Base-by-base conservation (phyloP, 35 echinoderm and acorn worm genomes). In the Eucidaris tribuloides region DNA sequence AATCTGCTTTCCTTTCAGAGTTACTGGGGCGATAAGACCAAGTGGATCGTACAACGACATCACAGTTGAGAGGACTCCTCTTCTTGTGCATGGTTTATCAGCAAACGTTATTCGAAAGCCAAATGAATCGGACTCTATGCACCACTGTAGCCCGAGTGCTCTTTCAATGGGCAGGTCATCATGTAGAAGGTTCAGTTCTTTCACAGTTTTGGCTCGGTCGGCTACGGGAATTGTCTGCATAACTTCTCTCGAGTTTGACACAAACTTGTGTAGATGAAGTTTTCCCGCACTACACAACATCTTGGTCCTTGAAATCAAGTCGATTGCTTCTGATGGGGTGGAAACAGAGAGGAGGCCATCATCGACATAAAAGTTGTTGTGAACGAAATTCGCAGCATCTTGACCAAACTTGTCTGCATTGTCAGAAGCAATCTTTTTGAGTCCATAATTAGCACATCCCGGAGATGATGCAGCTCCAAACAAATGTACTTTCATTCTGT, bases 331-430 rank as follows among this genome's bases (percentile, higher is more conserved):
- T 58, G 88, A 41, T 33, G 37, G 56, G 36, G 74, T 85, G 4
- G 72, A 30, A 29, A 85, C 71, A 54, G 89, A 88, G 28, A 48
- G 79, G 7, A 88, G 27, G 4, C 84, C 84, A 76, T 88, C 89
- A 85, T 97, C 94, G 0, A 97, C 94, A 83, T 97, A 97, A 54
- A 97, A 97, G 34, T 88, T 58, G 11, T 71, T 23, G 36, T 74
- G 24, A 1, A 96, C 63, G 44, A 86, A 90, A 24, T 85, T 50
- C 23, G 65, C 78, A 42, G 70, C 79, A 17, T 82, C 58, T 14
- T 70, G 32, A 37, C 84, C 88, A 54, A 61, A 83, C 63, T 88
- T 74, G 19, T 19, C 62, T 42, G 86, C 85, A 20, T 43, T 38
- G 32, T 91, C 84, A 19, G 46, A 54, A 1, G 84, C 88, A 25